phyloP scores from a whole-genome alignment of 1,140 invertebrate species.

The Aleiodes sp. region DNA sequence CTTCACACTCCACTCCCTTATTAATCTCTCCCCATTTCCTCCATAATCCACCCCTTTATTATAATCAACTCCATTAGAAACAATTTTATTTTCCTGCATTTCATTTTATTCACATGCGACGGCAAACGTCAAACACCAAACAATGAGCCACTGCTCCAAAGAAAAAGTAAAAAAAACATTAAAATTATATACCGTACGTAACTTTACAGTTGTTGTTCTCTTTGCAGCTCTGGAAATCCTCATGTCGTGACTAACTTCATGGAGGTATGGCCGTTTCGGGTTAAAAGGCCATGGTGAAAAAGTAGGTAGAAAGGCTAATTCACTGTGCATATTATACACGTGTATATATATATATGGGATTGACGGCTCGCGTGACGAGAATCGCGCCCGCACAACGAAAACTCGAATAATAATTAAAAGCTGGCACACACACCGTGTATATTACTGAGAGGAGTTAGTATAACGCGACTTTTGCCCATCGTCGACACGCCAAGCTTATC shows the following conservation, averaged over 20 bases:
- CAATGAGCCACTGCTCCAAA: background rate
- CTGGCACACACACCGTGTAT: background rate
- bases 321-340: too few relatives aligned
- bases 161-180: too few relatives aligned
- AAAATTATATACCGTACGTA: constrained; percentile 8
- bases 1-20: too few relatives aligned
- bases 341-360: constrained; percentile 13
- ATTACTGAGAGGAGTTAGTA: background rate
- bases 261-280: too few relatives aligned
- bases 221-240: background rate
- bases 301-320: too few relatives aligned
- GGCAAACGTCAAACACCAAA: background rate
- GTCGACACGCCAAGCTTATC: constrained; percentile 31
- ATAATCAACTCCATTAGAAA: too few relatives aligned
- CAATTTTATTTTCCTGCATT: background rate
- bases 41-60: too few relatives aligned
- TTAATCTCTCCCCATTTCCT: too few relatives aligned
- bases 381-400: background rate
- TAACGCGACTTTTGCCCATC: constrained; percentile 30
- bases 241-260: constrained; percentile 4
- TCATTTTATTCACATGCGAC: too few relatives aligned
- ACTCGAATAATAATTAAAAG: constrained; percentile 20
- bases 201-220: background rate
- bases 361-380: constrained; percentile 15
- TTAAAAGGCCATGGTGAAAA: too few relatives aligned